Evolutionary conservation across 2,888 invertebrate genomes (phyloP).

Genomic region (Machimus atricapillus): DNA sequence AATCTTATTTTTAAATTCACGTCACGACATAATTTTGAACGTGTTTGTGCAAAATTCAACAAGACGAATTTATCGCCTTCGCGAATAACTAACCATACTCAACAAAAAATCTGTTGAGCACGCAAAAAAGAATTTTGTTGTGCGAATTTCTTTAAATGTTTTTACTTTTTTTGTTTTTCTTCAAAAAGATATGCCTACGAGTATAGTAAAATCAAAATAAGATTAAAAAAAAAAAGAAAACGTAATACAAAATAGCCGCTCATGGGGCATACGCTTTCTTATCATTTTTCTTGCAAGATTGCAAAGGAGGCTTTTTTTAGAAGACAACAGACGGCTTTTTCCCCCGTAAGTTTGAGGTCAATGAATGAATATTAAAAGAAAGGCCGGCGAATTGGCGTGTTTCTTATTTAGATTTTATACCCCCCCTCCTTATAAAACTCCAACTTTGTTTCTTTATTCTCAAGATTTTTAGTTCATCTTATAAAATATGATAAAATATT

Average conservation of each 20-base stretch:
- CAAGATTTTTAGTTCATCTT: no score
- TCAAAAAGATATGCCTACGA: no score
- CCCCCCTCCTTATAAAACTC: neutral
- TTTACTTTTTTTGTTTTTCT: no score
- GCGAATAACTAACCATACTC: neutral
- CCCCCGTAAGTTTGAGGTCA: slow-evolving; percentile 32
- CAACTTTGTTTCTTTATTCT: no score
- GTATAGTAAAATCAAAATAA: no score
- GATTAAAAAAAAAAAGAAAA: neutral
- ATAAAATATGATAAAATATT: no score
- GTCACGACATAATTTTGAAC: neutral
- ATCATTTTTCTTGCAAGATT: slow-evolving; percentile 33
- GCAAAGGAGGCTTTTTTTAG: slow-evolving; percentile 26
- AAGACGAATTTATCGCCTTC: no score
- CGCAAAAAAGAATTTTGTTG: neutral
- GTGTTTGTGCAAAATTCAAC: neutral
- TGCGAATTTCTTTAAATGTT: neutral
- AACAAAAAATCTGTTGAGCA: slow-evolving; percentile 10
- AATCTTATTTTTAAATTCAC: neutral
- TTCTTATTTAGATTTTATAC: neutral
- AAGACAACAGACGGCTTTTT: neutral
- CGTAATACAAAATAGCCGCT: neutral
- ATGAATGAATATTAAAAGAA: slow-evolving; percentile 38
- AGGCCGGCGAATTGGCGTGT: neutral
- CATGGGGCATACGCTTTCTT: neutral